Conservation (phyloP, 2,113 vertebrate genomes). For the Carettochelys insculpta region DNA sequence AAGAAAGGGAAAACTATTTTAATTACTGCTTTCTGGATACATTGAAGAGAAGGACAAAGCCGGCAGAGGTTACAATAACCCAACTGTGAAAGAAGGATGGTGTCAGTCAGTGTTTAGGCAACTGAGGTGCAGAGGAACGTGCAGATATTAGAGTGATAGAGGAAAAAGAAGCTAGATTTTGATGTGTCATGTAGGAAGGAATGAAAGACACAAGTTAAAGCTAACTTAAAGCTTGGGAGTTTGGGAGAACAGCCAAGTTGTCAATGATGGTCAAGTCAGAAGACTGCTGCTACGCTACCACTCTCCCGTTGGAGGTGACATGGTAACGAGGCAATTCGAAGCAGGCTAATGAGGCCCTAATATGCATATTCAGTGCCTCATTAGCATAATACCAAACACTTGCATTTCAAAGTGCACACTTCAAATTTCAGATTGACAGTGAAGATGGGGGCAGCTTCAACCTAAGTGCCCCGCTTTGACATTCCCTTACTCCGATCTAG, state of each 20-base stretch:
- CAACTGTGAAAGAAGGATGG: not conserved
- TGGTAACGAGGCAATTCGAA: no score
- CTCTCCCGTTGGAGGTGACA: no score
- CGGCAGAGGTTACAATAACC: not conserved
- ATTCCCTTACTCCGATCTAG: no score
- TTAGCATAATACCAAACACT: no score
- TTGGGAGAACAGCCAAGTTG: not conserved
- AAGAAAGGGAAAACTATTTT: not conserved
- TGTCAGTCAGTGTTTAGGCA: not conserved
- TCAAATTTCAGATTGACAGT: no score
- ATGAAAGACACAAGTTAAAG: not conserved
- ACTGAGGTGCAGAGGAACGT: not conserved
- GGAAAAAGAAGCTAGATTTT: not conserved
- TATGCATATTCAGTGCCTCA: no score
- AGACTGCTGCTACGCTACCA: no score
- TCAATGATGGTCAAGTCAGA: not conserved
- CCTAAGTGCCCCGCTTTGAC: no score
- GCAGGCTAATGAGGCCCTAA: no score
- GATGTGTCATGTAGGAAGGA: not conserved
- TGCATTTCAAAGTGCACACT: no score
- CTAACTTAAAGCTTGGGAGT: not conserved
- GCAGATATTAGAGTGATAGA: not conserved
- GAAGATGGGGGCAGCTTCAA: no score
- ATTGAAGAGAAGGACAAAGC: not conserved
- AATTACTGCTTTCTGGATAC: not conserved